Base-by-base conservation (phyloP, 2,888 invertebrate genomes). In the Nephrocerus scutellatus region DNA sequence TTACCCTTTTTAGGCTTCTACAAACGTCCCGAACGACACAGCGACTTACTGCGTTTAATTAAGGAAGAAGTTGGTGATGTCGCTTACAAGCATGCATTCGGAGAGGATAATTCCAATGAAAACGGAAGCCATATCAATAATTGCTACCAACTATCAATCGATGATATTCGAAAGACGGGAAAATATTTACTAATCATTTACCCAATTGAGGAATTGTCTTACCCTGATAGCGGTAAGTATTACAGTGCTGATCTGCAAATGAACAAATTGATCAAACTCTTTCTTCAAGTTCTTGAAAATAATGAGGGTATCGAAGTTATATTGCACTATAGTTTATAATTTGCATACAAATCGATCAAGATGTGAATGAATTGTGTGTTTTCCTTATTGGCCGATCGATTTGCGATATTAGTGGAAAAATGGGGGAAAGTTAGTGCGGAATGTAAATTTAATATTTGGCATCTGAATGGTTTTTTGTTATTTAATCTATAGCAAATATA, bases 141-240 rank as follows among this genome's bases (percentile, higher is more conserved):
- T 30, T 64, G 63, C 24, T 57, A 54, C 42, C 72, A 75, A 7
- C 74, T 76, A 0, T 75, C 75, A 0, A 63, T 79, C 33, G 73
- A 75, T 36, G 73, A 78, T 33, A 70, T 82, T 25, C 76, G 75
- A 71, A 61, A 63, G 5, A 62, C 64, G 6, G 73, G 73, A 19
- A 73, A 72, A 51, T 70, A 74, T 35, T 57, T 82, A 26, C 68
- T 82, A 37, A 70, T 82, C 29, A 68, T 75, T 20, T 81, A 80
- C 60, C 66, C 66, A 16, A 43, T 57, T 1, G 52, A 63, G 35
- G 62, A 66, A 30, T 45, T 65, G 32, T 59, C 62, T 3, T 55
- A 62, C 48, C 62, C 62, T 1, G 60, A 62, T 26, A 61, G 55
- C 37, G 66, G 64, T 60, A 72, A 72, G 8, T 72, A 75, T n/a